Evolutionary conservation across 2,797 vertebrate genomes (phyloP).

Genomic region (Perodicticus potto): DNA sequence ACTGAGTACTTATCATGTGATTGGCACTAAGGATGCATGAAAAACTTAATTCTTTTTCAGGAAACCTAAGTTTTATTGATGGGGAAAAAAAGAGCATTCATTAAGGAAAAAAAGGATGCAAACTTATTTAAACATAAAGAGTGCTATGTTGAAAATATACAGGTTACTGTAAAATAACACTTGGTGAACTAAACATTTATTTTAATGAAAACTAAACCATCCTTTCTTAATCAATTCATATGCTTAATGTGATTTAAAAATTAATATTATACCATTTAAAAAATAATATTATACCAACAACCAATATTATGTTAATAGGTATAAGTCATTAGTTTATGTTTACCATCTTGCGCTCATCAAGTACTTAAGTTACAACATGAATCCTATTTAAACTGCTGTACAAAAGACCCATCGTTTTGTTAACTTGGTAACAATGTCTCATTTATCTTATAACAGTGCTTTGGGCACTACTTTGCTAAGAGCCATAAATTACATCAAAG

Average conservation of each 20-base stretch:
- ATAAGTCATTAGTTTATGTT: not conserved
- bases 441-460: constrained; percentile 33
- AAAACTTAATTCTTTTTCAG: not conserved
- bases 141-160: not conserved
- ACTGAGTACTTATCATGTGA: not conserved
- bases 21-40: not conserved
- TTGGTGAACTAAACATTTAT: not conserved
- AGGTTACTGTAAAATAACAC: not conserved
- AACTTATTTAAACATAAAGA: not conserved
- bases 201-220: not conserved
- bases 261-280: not conserved
- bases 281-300: not conserved
- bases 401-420: constrained; percentile 39
- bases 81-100: not conserved
- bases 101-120: not conserved
- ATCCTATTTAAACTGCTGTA: constrained; percentile 11
- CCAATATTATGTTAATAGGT: not conserved
- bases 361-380: not conserved
- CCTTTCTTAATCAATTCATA: constrained; percentile 22
- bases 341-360: not conserved
- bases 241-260: not conserved
- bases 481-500: constrained; percentile 73
- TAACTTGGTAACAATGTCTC: constrained; percentile 21
- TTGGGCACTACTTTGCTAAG: constrained; percentile 60
- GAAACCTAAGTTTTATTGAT: not conserved